Evolutionary conservation across 2,113 vertebrate species (phyloP).

Genomic region (Herpetotheres cachinnans): DNA sequence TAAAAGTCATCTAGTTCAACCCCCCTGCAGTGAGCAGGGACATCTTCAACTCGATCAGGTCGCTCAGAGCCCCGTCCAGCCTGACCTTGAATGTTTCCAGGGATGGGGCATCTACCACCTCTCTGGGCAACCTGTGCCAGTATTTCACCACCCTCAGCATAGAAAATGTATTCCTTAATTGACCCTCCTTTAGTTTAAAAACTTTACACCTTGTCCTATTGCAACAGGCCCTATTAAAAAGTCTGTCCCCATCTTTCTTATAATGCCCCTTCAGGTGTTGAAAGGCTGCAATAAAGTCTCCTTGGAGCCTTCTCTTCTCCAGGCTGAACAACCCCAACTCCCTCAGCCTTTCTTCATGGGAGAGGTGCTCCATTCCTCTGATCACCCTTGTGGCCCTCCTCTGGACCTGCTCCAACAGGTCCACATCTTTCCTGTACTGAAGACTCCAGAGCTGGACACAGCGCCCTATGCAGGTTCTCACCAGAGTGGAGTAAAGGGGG

Average conservation of each 20-base stretch:
- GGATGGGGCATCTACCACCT: too few relatives aligned
- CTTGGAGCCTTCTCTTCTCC: background rate
- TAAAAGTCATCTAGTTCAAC: background rate
- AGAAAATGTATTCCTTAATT: background rate
- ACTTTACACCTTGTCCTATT: background rate
- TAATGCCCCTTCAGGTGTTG: background rate
- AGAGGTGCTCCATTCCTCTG: background rate
- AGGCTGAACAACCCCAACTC: background rate
- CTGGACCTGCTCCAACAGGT: background rate
- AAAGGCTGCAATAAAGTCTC: background rate
- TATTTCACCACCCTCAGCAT: background rate
- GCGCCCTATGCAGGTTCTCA: background rate
- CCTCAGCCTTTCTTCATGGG: background rate
- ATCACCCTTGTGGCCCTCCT: background rate
- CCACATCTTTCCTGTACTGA: background rate
- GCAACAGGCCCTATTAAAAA: background rate
- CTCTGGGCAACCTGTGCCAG: background rate
- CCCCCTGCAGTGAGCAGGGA: background rate
- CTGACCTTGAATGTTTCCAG: background rate
- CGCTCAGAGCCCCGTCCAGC: background rate
- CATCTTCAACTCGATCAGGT: background rate
- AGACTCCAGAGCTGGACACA: background rate
- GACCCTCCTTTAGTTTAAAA: background rate
- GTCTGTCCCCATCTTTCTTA: background rate
- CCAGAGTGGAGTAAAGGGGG: fast-evolving